A percentile compares a stretch with the other conserved stretches of the same genome.
Evolutionary conservation across 2,113 vertebrate species (phyloP).

Genomic region (Phylloscopus whistleri): DNA sequence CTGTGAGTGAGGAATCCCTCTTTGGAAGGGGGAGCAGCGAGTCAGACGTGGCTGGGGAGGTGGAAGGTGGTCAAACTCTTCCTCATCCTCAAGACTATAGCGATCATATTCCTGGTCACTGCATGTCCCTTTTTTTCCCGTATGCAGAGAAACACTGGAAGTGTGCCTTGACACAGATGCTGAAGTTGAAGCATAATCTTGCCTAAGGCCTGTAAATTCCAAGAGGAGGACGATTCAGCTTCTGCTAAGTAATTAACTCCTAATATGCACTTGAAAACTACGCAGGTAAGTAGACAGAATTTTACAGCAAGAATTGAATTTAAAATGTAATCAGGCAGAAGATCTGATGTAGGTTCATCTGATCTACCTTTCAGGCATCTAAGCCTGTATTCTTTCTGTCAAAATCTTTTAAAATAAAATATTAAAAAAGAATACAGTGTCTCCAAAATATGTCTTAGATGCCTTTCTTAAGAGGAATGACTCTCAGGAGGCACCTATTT

Average conservation of each 20-base stretch:
- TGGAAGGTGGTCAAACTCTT: conserved; percentile 90
- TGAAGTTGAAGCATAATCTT: conserved; percentile 95
- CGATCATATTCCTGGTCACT: conserved; percentile 85
- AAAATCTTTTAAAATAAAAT: not conserved
- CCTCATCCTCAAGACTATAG: conserved; percentile 91
- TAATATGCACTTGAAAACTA: not conserved
- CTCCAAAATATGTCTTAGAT: not conserved
- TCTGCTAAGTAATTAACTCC: not conserved
- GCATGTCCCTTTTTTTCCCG: conserved; percentile 77
- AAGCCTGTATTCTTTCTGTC: not conserved
- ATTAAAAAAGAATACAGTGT: not conserved
- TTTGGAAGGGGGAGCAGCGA: conserved; percentile 85
- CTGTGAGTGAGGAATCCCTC: conserved; percentile 90
- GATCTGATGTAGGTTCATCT: not conserved
- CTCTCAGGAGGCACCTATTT: not conserved
- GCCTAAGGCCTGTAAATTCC: conserved; percentile 84
- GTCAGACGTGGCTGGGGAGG: conserved; percentile 91
- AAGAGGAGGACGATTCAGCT: not conserved
- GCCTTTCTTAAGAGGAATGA: not conserved
- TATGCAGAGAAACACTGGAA: conserved; percentile 83
- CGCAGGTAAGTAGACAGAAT: not conserved
- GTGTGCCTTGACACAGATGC: conserved; percentile 85
- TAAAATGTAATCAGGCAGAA: not conserved
- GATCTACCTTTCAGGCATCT: not conserved
- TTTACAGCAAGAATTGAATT: not conserved